Conservation (phyloP, 1,140 invertebrate species). For the Zelostemma sp. region DNA sequence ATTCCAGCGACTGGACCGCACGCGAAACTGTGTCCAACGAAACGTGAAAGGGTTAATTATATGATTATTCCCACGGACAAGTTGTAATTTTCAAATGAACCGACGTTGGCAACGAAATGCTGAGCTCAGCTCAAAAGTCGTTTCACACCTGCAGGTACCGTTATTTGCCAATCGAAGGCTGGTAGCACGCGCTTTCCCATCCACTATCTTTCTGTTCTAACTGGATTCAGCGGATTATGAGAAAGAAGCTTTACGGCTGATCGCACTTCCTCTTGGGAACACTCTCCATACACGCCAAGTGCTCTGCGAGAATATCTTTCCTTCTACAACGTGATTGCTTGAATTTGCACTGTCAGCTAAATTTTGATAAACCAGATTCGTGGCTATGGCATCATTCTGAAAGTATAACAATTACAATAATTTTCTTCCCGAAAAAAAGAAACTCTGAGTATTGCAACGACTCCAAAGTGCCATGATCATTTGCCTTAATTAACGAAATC, state of each 20-base stretch:
- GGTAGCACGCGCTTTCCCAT: conserved; percentile 18
- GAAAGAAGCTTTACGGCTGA: conserved; percentile 35
- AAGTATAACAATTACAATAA: too few species aligned
- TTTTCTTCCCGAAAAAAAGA: too few species aligned
- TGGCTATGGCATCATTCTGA: too few species aligned
- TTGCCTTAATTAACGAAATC: too few species aligned
- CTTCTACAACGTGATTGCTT: conserved; percentile 28
- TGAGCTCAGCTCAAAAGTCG: conserved; percentile 10
- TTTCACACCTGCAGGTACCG: conserved; percentile 34
- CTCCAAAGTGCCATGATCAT: too few species aligned
- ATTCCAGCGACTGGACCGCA: background rate
- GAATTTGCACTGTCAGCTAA: conserved; percentile 18
- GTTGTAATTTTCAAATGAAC: conserved; percentile 42
- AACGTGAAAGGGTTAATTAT: conserved; percentile 40
- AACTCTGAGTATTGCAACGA: too few species aligned
- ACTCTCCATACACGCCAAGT: conserved; percentile 3
- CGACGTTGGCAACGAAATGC: background rate
- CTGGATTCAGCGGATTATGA: conserved; percentile 27
- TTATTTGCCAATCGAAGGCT: conserved; percentile 37
- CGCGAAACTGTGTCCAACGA: conserved; percentile 15
- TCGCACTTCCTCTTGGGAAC: conserved; percentile 24
- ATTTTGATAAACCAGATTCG: conserved; percentile 28
- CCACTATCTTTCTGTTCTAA: conserved; percentile 9
- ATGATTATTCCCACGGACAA: conserved; percentile 39
- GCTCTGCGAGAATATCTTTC: conserved; percentile 17